phyloP scores from a whole-genome alignment of 2,797 vertebrate genomes.

The Melanotaenia parkinsoni region DNA sequence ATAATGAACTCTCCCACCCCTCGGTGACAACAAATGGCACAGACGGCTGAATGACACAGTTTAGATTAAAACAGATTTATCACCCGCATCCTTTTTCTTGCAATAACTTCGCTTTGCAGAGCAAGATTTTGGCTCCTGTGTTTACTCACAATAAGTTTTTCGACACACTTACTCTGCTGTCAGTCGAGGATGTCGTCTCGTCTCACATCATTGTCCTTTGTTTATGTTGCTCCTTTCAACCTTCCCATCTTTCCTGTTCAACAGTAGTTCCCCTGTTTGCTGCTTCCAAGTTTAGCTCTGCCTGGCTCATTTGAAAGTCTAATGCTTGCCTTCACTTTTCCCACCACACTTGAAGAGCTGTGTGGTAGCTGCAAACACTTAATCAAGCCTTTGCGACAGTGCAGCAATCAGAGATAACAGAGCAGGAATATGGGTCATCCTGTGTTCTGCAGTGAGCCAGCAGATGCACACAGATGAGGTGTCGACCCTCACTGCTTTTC shows the following conservation, averaged over 20 bases:
- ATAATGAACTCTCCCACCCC: conserved; percentile 36
- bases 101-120: conserved; percentile 29
- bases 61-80: conserved; percentile 38
- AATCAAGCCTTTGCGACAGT: conserved; percentile 68
- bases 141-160: conserved; percentile 54
- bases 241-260: conserved; percentile 37
- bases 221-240: conserved; percentile 54
- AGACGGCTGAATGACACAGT: conserved; percentile 42
- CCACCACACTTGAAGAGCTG: conserved; percentile 56
- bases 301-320: conserved; percentile 80
- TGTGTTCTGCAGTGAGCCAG: conserved; percentile 37
- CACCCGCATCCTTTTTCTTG: neutral
- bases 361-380: conserved; percentile 66
- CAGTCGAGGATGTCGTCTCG: conserved; percentile 22
- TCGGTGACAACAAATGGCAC: conserved; percentile 45
- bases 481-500: conserved; percentile 32
- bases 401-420: conserved; percentile 76
- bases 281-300: conserved; percentile 74
- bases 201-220: conserved; percentile 54
- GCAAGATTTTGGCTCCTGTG: conserved; percentile 4
- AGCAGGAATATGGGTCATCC: conserved; percentile 74
- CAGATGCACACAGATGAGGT: conserved; percentile 57
- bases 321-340: conserved; percentile 69
- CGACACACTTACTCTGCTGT: conserved; percentile 11
- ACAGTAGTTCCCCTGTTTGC: conserved; percentile 59